Base-by-base conservation (phyloP, 2,113 vertebrate genomes). In the Prolemur simus region DNA sequence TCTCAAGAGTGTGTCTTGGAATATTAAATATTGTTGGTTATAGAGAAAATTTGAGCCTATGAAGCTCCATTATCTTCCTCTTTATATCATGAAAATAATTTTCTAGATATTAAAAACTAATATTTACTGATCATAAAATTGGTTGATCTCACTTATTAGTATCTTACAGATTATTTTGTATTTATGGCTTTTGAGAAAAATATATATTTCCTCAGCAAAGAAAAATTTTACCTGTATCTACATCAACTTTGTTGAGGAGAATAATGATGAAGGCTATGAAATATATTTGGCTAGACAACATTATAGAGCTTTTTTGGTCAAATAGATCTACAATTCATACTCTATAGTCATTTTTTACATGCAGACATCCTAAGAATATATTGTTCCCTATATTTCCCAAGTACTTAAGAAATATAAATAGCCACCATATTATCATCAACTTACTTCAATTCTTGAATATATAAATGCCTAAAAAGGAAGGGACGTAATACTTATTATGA, bases 361-460 rank as follows among this genome's bases (percentile, higher is more conserved):
- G 14, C 13, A 84, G 3, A 39, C 14, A 86, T 52, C 49, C 89
- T 96, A 56, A 76, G 18, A 27, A 56, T 54, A 47, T 39, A 71
- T 45, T 58, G 21, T 87, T 88, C 71, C 6, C 17, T 95, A 2
- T 58, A 89, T 60, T 92, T 91, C 76, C 21, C 42, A 92, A 54
- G 32, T 60, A 66, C 18, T 47, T 94, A 71, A 87, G 47, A 76
- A 92, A 83, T 45, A 49, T 69, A 47, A 63, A 63, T 81, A 91
- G 13, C 21, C 8, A 84, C 21, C 29, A 47, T 77, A 63, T 74
- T 78, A 73, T 87, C 3, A 83, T 39, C 39, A 73, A 39, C 5
- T 73, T 88, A 71, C 69, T 96, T 82, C 20, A 90, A 49, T 88
- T 94, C 7, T 83, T 54, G 47, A 78, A 66, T 49, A 78, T 81